Base-by-base conservation (phyloP, 1,140 invertebrate genomes). In the Trypoxylus dichotomus region DNA sequence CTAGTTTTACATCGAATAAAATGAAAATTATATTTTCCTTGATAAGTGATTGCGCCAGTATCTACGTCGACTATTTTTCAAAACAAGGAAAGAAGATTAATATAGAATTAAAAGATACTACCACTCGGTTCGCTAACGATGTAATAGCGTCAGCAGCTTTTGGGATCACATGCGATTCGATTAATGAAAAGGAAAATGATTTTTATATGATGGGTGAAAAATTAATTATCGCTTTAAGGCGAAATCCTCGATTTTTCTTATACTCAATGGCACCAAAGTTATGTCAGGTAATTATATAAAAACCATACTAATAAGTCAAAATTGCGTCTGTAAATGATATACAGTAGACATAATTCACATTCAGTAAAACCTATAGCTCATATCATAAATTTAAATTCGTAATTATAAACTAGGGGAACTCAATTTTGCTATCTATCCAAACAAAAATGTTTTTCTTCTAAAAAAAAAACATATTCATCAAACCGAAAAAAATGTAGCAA, bases 1-100 rank as follows among this genome's bases (percentile, higher is more conserved):
- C 90, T 1, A 87, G 88, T 0, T 92, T 91, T 79, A 92, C 90
- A 0, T 84, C 87, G 1, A 88, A 88, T 24, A 91, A 91, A 82
- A 90, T 91, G 89, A 85, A 87, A 21, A 79, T 76, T 41, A 90
- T 90, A 87, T 88, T 87, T 47, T 79, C 80, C 1, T 77, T 90
- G 10, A 89, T 90, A 83, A 81, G 83, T 7, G 85, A 88, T 24
- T 86, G 84, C 60, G 85, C 84, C 0, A 27, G 79, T 19, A 77
- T 82, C 8, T 85, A 84, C 21, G 79, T 80, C 0, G 79, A 83
- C 3, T 32, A 82, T 42, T 82, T 81, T 42, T 7, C 63, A 25
- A 68, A 79, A 27, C 15, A 47, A 6, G 63, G 77, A 13, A 47
- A 79, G 68, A 71, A 74, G 0, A 21, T 74, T 19, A 58, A 24